Evolutionary conservation across 2,888 invertebrate species (phyloP), one percentile per base, ranked within the genome.

Genomic region (Gordius sp.): DNA sequence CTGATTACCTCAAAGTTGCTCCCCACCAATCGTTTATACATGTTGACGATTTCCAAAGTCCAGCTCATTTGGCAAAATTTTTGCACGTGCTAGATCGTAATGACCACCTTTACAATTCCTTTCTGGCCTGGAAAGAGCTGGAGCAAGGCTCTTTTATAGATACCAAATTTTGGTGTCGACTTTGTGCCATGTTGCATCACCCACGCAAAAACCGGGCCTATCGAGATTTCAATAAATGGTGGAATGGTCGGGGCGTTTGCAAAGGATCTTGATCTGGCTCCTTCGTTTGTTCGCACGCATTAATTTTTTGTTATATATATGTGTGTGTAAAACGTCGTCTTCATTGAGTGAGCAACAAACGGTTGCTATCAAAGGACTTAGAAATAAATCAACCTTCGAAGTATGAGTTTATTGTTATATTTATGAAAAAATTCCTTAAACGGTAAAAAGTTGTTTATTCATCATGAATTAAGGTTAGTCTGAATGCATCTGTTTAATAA

Each of bases 71-170:
- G 59, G 69, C 69, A 24, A 64, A 64, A n/a, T 68, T 70, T 60
- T 62, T 72, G 57, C 63, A 65, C 56, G 63, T 65, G 59, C 64
- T 72, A 20, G 69, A 69, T 65, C 60, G 63, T 55, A 64, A 71
- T 62, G 66, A 68, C 57, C 64, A 64, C 1, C 64, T 68, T 16
- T 72, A 71, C 61, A 70, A 70, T 61, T 66, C 67, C 60, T 72
- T 71, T 61, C 72, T 72, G 61, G 63, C 63, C 24, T 72, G 72
- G 72, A 67, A 68, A 59, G 65, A 20, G 16, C n/a, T n/a, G n/a
- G 83, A 82, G 55, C 85, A 84, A 1, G 91, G 91, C 1, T 82
- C 85, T 68, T 86, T 91, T 67, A 82, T 91, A 64, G 87, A 93
- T 71, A 91, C 91, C 24, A 84, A 78, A 68, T 86, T 84, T 72